Evolutionary conservation across 2,113 vertebrate species (phyloP).

Genomic region (Ibidorhyncha struthersii): DNA sequence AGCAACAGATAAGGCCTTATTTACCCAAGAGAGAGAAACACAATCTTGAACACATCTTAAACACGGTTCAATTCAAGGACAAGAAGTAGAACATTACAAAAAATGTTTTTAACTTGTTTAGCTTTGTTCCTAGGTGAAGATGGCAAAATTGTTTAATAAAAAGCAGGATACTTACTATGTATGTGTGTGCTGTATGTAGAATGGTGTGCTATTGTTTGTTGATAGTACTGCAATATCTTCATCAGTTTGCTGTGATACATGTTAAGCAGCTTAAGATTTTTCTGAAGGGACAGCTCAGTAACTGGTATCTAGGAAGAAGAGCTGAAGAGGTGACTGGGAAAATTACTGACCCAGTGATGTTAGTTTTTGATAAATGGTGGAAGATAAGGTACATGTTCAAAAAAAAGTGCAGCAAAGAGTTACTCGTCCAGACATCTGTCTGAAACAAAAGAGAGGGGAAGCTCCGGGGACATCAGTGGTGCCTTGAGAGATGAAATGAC

Average conservation of each 20-base stretch:
- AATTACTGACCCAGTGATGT: neutral
- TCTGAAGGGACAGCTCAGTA: neutral
- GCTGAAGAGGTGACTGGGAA: neutral
- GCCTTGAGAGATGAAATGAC: neutral
- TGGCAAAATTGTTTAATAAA: neutral
- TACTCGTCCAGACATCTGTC: neutral
- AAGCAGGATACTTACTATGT: neutral
- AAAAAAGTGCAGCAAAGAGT: neutral
- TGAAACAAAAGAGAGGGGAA: neutral
- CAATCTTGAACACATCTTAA: neutral
- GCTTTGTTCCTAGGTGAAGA: neutral
- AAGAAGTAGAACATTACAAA: neutral
- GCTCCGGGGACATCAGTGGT: neutral
- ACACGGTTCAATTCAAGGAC: neutral
- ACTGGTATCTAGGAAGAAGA: neutral
- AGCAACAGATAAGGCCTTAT: neutral
- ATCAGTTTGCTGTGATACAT: neutral
- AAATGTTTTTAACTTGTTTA: neutral
- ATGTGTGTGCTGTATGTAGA: accelerated
- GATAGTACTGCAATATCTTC: neutral
- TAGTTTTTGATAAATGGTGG: neutral
- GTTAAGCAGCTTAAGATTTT: neutral
- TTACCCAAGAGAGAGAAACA: neutral
- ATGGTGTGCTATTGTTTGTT: neutral
- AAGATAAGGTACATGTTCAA: neutral